A percentile compares a stretch with the other conserved stretches of the same genome.
Evolutionary conservation across 2,888 invertebrate species (phyloP).

Genomic region (Meteorus cinctellus): DNA sequence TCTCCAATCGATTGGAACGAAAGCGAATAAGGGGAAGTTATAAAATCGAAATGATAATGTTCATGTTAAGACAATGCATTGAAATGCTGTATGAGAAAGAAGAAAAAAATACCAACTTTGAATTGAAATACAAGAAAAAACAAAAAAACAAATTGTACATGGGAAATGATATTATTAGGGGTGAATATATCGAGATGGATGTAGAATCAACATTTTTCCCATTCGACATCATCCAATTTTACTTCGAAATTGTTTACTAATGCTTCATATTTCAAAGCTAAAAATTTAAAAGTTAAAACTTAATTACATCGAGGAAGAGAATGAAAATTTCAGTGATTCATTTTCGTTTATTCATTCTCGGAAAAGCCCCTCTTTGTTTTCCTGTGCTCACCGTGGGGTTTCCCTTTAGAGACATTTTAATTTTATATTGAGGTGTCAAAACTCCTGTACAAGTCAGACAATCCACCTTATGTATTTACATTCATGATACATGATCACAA

Average conservation of each 20-base stretch:
- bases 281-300: no score
- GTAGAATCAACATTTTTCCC: no score
- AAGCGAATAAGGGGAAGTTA: conserved; percentile 17
- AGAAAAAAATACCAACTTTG: not conserved
- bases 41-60: not conserved
- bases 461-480: not conserved
- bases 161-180: no score
- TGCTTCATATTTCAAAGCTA: no score
- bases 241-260: no score
- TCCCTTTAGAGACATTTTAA: not conserved
- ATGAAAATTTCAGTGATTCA: no score
- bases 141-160: not conserved
- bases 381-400: no score
- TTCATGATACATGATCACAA: not conserved
- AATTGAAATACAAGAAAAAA: not conserved
- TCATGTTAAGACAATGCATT: not conserved
- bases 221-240: no score
- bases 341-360: no score
- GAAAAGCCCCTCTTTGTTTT: no score
- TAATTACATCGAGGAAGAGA: no score
- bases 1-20: conserved; percentile 38
- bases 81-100: not conserved
- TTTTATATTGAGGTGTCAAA: conserved; percentile 31
- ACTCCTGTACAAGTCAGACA: conserved; percentile 22
- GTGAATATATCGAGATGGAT: no score